Conservation (phyloP, 1,140 invertebrate species). For the Parapsyche elsis region DNA sequence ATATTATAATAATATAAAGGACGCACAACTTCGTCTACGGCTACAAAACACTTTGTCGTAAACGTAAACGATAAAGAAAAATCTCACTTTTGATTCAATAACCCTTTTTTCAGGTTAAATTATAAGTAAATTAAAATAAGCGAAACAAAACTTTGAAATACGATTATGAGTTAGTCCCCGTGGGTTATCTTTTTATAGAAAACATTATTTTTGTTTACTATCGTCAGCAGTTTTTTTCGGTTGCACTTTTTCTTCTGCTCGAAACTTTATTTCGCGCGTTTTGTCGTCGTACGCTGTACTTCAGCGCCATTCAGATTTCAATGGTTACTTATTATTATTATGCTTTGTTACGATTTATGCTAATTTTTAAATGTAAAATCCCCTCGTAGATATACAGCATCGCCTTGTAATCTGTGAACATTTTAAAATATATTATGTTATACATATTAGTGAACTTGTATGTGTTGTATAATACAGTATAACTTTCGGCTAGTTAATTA, state of each 20-base stretch:
- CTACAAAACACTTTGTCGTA: too few relatives aligned
- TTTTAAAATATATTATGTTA: too few relatives aligned
- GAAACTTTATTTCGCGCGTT: neutral
- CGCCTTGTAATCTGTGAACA: conserved; percentile 1
- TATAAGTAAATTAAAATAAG: conserved; percentile 15
- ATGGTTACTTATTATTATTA: neutral
- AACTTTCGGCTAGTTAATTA: too few relatives aligned
- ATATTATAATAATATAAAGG: neutral
- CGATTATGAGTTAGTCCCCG: conserved; percentile 28
- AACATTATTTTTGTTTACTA: conserved; percentile 27
- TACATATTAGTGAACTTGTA: too few relatives aligned
- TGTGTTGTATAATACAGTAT: too few relatives aligned
- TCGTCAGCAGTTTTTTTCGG: neutral
- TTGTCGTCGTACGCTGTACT: neutral
- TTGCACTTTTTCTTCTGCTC: neutral
- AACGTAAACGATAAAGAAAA: too few relatives aligned
- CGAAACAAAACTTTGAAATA: neutral
- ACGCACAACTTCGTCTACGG: neutral
- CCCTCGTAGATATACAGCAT: neutral
- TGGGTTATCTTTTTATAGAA: conserved; percentile 50
- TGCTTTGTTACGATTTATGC: neutral
- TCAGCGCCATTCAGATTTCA: conserved; percentile 23
- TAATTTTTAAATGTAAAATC: conserved; percentile 12
- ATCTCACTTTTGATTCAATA: too few relatives aligned
- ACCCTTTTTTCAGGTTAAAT: neutral